A percentile compares a stretch with the other conserved stretches of the same genome.
phyloP scores from a whole-genome alignment of 2,888 invertebrate genomes.

The Dicroscelio sp. region DNA sequence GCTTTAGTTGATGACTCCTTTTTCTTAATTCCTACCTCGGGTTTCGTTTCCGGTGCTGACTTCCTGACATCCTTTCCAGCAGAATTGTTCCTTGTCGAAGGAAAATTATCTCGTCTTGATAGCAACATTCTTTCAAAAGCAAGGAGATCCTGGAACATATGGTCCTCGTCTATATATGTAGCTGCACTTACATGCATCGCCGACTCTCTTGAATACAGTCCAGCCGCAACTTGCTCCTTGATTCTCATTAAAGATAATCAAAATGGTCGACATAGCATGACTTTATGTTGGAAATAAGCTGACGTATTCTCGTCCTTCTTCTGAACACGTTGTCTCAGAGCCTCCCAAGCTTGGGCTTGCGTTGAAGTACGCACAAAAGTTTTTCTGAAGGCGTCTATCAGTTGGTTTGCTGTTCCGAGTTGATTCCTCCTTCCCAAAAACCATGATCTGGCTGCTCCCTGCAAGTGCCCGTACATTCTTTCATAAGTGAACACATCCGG shows the following conservation, averaged over 20 bases:
- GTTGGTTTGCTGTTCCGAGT: background rate
- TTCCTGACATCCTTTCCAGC: background rate
- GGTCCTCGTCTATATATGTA: background rate
- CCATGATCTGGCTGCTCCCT: conserved; percentile 62
- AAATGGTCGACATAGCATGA: conserved; percentile 27
- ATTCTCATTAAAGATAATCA: conserved; percentile 47
- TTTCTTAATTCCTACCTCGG: no score
- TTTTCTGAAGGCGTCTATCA: background rate
- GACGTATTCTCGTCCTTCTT: conserved; percentile 40
- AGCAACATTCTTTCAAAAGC: background rate
- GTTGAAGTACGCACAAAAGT: conserved; percentile 26
- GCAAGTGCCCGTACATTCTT: conserved; percentile 54
- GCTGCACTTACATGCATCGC: conserved; percentile 29
- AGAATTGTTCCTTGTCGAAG: background rate
- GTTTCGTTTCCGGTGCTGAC: background rate
- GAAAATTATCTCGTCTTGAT: conserved; percentile 17
- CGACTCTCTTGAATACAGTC: background rate
- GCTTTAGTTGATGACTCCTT: no score
- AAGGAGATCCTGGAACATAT: background rate
- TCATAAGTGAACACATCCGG: conserved; percentile 64
- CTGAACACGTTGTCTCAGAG: conserved; percentile 43
- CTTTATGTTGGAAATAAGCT: conserved; percentile 47
- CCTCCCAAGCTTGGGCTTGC: conserved; percentile 46
- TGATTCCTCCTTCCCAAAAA: background rate
- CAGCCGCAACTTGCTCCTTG: conserved; percentile 44